Evolutionary conservation across 2,797 vertebrate species (phyloP).

Genomic region (Etheostoma nigrum): DNA sequence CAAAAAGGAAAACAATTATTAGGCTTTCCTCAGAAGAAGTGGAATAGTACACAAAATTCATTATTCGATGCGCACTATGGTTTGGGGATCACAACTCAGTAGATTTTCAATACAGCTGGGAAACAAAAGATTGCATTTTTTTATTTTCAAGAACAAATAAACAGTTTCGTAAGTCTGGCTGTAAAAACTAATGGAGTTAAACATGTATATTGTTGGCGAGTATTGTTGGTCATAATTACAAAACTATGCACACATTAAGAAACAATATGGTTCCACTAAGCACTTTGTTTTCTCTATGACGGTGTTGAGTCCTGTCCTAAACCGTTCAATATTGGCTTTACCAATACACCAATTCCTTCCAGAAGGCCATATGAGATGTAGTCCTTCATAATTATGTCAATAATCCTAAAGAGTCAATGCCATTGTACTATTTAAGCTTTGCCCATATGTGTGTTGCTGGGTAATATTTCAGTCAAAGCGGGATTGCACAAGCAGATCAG

Average conservation of each 20-base stretch:
- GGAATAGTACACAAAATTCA: neutral
- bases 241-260: neutral
- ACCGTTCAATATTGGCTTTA: too few relatives aligned
- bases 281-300: neutral
- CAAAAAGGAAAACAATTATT: neutral
- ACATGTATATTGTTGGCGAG: neutral
- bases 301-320: too few relatives aligned
- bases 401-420: too few relatives aligned
- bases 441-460: too few relatives aligned
- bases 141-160: neutral
- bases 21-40: neutral
- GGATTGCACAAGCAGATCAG: too few relatives aligned
- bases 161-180: neutral
- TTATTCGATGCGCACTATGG: rapidly evolving
- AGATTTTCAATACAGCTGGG: neutral
- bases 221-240: neutral
- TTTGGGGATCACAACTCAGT: neutral
- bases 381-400: neutral
- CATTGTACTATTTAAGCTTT: too few relatives aligned
- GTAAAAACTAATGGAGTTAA: neutral
- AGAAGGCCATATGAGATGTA: neutral
- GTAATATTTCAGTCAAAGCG: too few relatives aligned
- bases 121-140: neutral
- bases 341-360: too few relatives aligned
- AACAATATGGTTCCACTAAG: neutral